Percentiles rank a stretch among this genome's conserved stretches.
phyloP scores from a whole-genome alignment of 2,797 vertebrate genomes.

The Varecia variegata region DNA sequence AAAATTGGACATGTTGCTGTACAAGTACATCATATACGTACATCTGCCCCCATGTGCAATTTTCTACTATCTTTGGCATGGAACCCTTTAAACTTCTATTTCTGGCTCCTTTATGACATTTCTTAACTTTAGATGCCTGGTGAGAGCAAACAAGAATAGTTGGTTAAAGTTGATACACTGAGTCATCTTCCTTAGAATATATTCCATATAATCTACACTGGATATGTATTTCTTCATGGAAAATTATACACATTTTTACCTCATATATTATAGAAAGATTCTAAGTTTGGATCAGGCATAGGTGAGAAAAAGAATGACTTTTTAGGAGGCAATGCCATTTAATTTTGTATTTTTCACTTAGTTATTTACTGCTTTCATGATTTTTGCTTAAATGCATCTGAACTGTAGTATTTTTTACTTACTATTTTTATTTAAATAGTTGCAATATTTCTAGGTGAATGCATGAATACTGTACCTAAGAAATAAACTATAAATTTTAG shows the following conservation, averaged over 20 bases:
- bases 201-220: neutral
- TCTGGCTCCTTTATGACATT: neutral
- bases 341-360: neutral
- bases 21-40: neutral
- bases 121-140: constrained; percentile 13
- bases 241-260: neutral
- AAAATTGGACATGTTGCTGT: neutral
- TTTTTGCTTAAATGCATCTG: neutral
- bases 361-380: neutral
- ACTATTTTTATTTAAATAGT: constrained; percentile 14
- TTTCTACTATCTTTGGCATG: neutral
- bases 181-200: constrained; percentile 38
- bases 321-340: neutral
- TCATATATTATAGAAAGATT: neutral
- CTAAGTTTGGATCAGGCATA: neutral
- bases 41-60: neutral
- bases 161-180: constrained; percentile 25
- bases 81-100: constrained; percentile 13
- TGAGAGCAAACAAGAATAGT: neutral
- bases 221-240: neutral
- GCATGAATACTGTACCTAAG: neutral
- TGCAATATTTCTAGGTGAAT: neutral
- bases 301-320: neutral
- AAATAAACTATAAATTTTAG: neutral
- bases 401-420: neutral